These are phyloP conservation scores for Neodiprion virginianus DNA, from an alignment of 1,140 invertebrate species.

Conservation along the genomic window DNA sequence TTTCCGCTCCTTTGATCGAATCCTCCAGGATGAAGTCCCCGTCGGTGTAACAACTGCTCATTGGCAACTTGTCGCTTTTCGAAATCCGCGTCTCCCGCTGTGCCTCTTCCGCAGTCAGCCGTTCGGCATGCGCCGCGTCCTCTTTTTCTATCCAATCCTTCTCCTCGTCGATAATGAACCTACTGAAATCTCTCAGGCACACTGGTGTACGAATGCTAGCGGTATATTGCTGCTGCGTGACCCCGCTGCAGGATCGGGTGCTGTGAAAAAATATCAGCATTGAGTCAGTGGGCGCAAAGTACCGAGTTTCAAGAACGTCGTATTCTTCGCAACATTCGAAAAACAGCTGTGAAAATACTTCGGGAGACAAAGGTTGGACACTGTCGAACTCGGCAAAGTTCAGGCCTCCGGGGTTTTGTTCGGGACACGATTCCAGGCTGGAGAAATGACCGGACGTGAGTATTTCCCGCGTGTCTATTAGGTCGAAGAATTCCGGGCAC, in stretches of 20 bases:
- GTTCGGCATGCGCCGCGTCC: conserved; percentile 49
- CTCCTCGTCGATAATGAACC: conserved; percentile 62
- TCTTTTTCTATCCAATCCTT: conserved; percentile 60
- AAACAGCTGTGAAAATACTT: conserved; percentile 40
- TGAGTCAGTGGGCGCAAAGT: conserved; percentile 55
- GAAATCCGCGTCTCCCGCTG: conserved; percentile 34
- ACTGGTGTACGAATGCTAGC: conserved; percentile 60
- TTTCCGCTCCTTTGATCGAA: background rate
- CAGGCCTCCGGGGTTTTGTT: background rate
- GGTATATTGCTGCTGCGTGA: conserved; percentile 51
- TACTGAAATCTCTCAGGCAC: conserved; percentile 63
- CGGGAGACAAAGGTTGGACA: conserved; percentile 31
- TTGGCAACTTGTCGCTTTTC: conserved; percentile 16
- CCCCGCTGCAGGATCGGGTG: conserved; percentile 52
- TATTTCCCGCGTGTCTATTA: conserved; percentile 32
- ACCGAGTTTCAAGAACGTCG: conserved; percentile 47
- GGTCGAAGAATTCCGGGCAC: conserved; percentile 11
- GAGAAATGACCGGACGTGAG: conserved; percentile 11
- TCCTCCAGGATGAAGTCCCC: conserved; percentile 35
- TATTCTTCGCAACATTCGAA: conserved; percentile 59
- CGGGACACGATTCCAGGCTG: background rate
- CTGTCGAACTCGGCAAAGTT: conserved; percentile 37
- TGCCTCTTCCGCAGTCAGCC: conserved; percentile 16
- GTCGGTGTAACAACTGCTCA: conserved; percentile 29
- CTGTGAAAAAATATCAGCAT: conserved; percentile 57